Evolutionary conservation across 2,888 invertebrate genomes (phyloP), one percentile per base, ranked within the genome.

Genomic region (Caenorhabditis drosophilae): DNA sequence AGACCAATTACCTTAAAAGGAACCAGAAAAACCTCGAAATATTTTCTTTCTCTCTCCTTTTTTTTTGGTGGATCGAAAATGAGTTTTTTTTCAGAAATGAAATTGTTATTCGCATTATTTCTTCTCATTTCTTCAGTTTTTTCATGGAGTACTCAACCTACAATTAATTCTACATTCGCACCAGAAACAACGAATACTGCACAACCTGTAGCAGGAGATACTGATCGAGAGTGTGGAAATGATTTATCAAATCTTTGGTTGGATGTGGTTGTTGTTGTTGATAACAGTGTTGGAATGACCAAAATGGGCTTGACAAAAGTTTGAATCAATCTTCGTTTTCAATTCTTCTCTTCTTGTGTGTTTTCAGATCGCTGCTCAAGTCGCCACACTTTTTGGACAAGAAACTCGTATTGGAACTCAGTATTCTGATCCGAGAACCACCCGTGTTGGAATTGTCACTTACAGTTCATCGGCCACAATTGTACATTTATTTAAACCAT

Each of bases 221-320:
- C 15, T 16, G 47, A 47, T 51, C 60, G 68, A 53, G 51, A 27
- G 26, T 60, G 60, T 26, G 60, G 54, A 38, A 48, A 50, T 16
- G 50, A 61, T 36, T 48, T 61, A 15, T 22, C 38, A 15, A 56
- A 51, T 35, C 16, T 62, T 12, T 63, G 63, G 63, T 31, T 63
- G 4, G 63, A 63, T 18, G 56, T 63, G 7, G 57, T 63, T 15
- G 41, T 45, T 2, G 57, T 63, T 15, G 50, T 57, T 4, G 63
- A 63, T 20, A 63, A 57, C n/a, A 56, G 56, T 9, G 48, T 38
- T n/a, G 63, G 63, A 48, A 63, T 63, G 63, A 57, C 53, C 0
- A 25, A 49, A 16, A n/a, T n/a, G 2, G 63, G 57, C 23, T 16
- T 56, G 26, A 49, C 34, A 7, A 16, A 53, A 26, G 49, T 50